These are phyloP conservation scores for Huso huso DNA, from an alignment of 2,797 vertebrate species.

Conservation along the genomic window DNA sequence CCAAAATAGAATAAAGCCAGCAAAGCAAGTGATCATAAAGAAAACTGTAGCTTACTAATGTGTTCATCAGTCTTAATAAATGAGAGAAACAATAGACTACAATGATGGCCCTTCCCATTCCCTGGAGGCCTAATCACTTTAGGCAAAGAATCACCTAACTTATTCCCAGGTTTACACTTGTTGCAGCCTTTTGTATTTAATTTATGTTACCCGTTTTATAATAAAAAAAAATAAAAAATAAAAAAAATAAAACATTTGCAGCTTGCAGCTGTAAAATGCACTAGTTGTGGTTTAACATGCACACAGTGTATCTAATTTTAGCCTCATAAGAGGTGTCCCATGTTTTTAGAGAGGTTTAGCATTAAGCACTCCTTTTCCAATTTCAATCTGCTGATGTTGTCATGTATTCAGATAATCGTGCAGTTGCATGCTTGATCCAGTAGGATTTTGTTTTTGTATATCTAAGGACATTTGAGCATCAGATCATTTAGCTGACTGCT, in stretches of 20 bases:
- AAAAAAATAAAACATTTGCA: not conserved
- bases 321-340: not conserved
- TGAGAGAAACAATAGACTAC: constrained; percentile 46
- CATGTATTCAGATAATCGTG: not conserved
- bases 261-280: not conserved
- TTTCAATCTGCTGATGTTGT: too few species aligned
- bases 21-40: constrained; percentile 29
- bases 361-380: not conserved
- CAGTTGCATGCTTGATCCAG: constrained; percentile 2
- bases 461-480: constrained; percentile 1
- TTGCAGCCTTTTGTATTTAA: constrained; percentile 5
- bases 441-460: not conserved
- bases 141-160: constrained; percentile 31
- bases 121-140: constrained; percentile 60
- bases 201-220: not conserved
- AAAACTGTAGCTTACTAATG: constrained; percentile 27
- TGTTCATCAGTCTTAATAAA: constrained; percentile 57
- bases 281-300: not conserved
- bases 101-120: constrained; percentile 42
- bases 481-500: not conserved
- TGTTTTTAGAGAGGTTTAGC: not conserved
- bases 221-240: not conserved
- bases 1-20: constrained; percentile 17
- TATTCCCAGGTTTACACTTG: constrained; percentile 33
- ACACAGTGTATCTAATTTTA: not conserved